Percentiles rank a stretch among this genome's conserved stretches.
Evolutionary conservation across 2,113 vertebrate genomes (phyloP).

Genomic region (Callorhinus ursinus): DNA sequence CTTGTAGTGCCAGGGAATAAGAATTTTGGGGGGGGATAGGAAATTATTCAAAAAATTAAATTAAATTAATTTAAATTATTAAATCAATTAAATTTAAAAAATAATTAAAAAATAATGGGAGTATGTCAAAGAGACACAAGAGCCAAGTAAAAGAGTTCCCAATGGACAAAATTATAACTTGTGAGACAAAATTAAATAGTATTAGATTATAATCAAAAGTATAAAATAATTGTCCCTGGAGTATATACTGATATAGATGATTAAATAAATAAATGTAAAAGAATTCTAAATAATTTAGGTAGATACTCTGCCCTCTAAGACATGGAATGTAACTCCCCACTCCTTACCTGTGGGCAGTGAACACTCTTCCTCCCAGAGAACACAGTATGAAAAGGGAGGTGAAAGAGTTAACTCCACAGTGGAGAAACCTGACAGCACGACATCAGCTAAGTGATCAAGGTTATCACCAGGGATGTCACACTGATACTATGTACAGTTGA

Average conservation of each 20-base stretch:
- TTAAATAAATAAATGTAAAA: not conserved
- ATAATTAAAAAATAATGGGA: not conserved
- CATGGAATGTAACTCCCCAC: not conserved
- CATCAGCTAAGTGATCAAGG: not conserved
- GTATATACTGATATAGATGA: not conserved
- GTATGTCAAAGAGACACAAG: not conserved
- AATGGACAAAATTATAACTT: not conserved
- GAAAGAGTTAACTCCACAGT: not conserved
- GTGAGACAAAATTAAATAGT: not conserved
- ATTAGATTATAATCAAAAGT: not conserved
- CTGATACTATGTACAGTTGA: not conserved
- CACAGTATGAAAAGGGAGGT: not conserved
- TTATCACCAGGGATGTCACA: not conserved
- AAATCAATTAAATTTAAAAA: not conserved
- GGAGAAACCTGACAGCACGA: not conserved
- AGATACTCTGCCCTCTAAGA: not conserved
- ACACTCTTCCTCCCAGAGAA: not conserved
- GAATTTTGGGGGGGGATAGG: not conserved
- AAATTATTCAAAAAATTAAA: not conserved
- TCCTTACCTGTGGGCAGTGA: not conserved
- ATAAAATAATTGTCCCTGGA: not conserved
- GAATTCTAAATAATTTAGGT: not conserved
- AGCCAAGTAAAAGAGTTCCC: not conserved
- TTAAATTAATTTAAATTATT: too few relatives aligned
- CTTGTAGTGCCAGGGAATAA: not conserved